phyloP scores from a whole-genome alignment of 2,113 vertebrate species.

The Forbesichthys papilliferus region DNA sequence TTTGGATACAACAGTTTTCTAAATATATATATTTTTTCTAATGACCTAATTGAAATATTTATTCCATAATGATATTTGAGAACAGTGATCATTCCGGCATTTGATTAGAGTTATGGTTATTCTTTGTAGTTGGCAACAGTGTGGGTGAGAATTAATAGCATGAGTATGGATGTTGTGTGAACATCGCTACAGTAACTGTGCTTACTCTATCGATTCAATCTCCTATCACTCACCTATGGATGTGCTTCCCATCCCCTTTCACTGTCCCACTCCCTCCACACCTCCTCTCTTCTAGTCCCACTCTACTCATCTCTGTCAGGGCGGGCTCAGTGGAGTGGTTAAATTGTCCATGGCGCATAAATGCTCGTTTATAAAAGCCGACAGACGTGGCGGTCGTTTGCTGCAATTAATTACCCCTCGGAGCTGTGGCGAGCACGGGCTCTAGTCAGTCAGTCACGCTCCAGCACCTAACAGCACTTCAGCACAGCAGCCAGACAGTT shows the following conservation, averaged over 20 bases:
- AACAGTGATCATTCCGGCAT: slow-evolving; percentile 56
- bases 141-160: slow-evolving; percentile 64
- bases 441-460: slow-evolving; percentile 74
- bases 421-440: slow-evolving; percentile 67
- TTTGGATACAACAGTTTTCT: too few species aligned
- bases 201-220: slow-evolving; percentile 77
- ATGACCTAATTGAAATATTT: slow-evolving; percentile 8
- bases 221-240: slow-evolving; percentile 68
- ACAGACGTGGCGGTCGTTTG: slow-evolving; percentile 81
- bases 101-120: slow-evolving; percentile 66
- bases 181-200: slow-evolving; percentile 73
- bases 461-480: slow-evolving; percentile 57
- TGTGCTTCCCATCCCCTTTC: slow-evolving; percentile 31
- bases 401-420: slow-evolving; percentile 81
- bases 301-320: slow-evolving; percentile 73
- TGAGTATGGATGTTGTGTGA: slow-evolving; percentile 72
- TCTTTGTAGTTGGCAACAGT: slow-evolving; percentile 62
- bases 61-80: slow-evolving; percentile 45
- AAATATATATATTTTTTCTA: too few species aligned
- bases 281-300: slow-evolving; percentile 22
- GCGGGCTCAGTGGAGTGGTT: slow-evolving; percentile 75
- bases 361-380: slow-evolving; percentile 82
- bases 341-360: slow-evolving; percentile 82
- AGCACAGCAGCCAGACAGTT: not conserved
- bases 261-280: slow-evolving; percentile 25